A percentile compares a stretch with the other conserved stretches of the same genome.
These are phyloP conservation scores for Fissipunctia ypsillon DNA, from an alignment of 2,888 invertebrate species.

Conservation along the genomic window DNA sequence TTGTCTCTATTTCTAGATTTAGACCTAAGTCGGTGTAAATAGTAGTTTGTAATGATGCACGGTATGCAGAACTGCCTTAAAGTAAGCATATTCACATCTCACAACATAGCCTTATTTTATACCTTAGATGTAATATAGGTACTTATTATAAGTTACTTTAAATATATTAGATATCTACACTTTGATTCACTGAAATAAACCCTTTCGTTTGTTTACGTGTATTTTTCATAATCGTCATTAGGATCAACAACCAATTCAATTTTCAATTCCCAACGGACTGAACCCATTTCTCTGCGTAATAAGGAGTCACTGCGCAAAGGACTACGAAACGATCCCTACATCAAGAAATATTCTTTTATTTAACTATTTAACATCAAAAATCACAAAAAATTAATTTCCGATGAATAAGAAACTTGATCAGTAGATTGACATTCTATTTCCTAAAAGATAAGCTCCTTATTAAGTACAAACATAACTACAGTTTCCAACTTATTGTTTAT, in stretches of 20 bases:
- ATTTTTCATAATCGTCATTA: conserved; percentile 17
- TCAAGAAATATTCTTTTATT: background rate
- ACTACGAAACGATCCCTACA: background rate
- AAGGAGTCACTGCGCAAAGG: background rate
- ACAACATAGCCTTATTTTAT: conserved; percentile 90
- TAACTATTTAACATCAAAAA: background rate
- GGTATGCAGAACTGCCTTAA: conserved; percentile 89
- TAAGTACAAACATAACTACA: background rate
- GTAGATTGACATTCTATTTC: background rate
- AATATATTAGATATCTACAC: conserved; percentile 75
- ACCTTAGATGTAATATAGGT: conserved; percentile 79
- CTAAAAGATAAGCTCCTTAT: background rate
- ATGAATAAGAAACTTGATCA: background rate
- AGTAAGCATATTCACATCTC: conserved; percentile 87
- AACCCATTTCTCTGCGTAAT: background rate
- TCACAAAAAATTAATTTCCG: too few species aligned
- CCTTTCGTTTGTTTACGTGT: conserved; percentile 67
- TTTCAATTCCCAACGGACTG: background rate
- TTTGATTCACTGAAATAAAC: conserved; percentile 78
- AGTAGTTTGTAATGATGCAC: conserved; percentile 81
- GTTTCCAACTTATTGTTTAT: background rate
- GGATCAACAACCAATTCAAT: conserved; percentile 11
- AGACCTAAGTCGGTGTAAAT: conserved; percentile 77
- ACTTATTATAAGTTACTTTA: conserved; percentile 69
- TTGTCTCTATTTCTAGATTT: conserved; percentile 74